Evolutionary conservation across 2,888 invertebrate genomes (phyloP).

Genomic region (Galerucella pusilla): DNA sequence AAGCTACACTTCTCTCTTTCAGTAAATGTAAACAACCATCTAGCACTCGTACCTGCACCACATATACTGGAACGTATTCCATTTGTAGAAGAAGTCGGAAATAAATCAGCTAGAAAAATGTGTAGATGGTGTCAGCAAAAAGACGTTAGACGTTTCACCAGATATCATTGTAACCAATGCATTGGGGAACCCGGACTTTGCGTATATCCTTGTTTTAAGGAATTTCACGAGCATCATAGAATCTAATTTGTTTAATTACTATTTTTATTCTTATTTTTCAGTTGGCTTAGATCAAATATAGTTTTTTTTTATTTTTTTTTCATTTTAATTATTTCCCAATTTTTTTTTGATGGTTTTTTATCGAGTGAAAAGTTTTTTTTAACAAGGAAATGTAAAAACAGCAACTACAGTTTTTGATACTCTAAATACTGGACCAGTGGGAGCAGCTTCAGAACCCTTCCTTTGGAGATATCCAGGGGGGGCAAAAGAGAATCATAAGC

Average conservation of each 20-base stretch:
- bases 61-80: conserved; percentile 45
- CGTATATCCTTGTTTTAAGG: conserved; percentile 47
- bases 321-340: conserved; percentile 23
- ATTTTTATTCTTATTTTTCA: conserved; percentile 20
- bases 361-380: conserved; percentile 1
- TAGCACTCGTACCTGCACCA: conserved; percentile 8
- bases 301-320: conserved; percentile 14
- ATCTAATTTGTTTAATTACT: conserved; percentile 27
- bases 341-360: conserved; percentile 14
- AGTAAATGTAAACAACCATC: conserved; percentile 7
- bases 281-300: conserved; percentile 22
- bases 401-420: too few species aligned
- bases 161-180: conserved; percentile 46
- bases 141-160: conserved; percentile 43
- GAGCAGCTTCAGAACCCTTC: too few species aligned
- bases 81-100: conserved; percentile 43
- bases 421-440: too few species aligned
- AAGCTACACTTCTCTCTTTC: not conserved
- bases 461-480: too few species aligned
- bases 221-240: conserved; percentile 43
- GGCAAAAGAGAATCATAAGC: too few species aligned
- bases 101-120: conserved; percentile 46
- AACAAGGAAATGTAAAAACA: not conserved
- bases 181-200: conserved; percentile 45
- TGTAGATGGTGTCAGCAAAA: conserved; percentile 44